phyloP scores from a whole-genome alignment of 2,888 invertebrate genomes.

The Macrophya alboannulata region DNA sequence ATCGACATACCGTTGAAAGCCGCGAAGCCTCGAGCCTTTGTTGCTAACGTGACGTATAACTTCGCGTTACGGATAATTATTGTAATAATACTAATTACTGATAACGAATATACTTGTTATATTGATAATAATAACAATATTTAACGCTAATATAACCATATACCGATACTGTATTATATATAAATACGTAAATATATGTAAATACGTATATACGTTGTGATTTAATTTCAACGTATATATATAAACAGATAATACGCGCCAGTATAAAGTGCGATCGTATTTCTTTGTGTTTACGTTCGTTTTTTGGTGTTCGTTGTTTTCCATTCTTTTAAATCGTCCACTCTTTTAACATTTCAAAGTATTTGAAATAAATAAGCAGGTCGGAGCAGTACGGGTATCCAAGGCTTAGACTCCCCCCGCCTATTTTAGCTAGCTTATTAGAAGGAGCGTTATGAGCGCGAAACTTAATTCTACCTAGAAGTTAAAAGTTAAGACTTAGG shows the following conservation, averaged over 20 bases:
- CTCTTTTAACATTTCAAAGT: conserved; percentile 22
- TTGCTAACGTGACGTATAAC: not conserved
- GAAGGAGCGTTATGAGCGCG: conserved; percentile 36
- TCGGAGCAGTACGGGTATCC: conserved; percentile 78
- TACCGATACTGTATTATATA: not conserved
- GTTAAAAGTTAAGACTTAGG: conserved; percentile 39
- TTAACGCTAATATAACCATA: not conserved
- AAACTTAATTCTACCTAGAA: conserved; percentile 49
- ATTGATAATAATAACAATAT: conserved; percentile 14
- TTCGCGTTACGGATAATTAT: not conserved
- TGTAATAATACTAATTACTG: not conserved
- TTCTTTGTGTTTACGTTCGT: not conserved
- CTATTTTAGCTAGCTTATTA: conserved; percentile 45
- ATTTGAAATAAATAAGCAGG: conserved; percentile 68
- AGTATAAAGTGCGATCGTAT: not conserved
- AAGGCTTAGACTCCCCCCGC: conserved; percentile 70
- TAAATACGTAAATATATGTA: not conserved
- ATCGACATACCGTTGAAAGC: not conserved
- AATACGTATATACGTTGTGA: not conserved
- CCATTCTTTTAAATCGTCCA: conserved; percentile 11
- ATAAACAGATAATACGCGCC: not conserved
- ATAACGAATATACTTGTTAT: not conserved
- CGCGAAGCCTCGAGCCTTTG: not conserved
- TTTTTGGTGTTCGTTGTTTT: not conserved
- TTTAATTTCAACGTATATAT: conserved; percentile 29